Evolutionary conservation across 2,888 invertebrate species (phyloP), one percentile per base, ranked within the genome.

Genomic region (Caenorhabditis sinica): DNA sequence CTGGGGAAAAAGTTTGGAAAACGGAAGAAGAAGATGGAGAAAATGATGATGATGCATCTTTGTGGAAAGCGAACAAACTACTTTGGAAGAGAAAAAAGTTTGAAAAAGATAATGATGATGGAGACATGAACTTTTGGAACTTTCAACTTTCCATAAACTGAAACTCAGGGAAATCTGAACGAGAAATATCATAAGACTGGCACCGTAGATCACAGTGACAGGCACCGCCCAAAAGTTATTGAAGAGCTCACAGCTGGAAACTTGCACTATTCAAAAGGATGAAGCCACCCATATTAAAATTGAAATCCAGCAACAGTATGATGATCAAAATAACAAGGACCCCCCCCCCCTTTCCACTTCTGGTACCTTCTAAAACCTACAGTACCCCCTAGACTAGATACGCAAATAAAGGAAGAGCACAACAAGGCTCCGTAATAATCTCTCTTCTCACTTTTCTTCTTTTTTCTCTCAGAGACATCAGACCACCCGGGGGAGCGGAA

Each of bases 391-490:
- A n/a, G n/a, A n/a, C n/a, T n/a, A n/a, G n/a, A n/a, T 61, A 2
- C 1, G 20, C 40, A 43, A 40, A 68, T 53, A 53, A n/a, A 49
- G 13, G 13, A 6, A 49, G 66, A 66, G 30, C 49, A 66, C 2
- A 49, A 66, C 65, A 49, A 66, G 28, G 36, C 68, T 23, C 36
- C 17, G 17, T 15, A n/a, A n/a, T 36, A 20, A n/a, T 13, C 63
- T 15, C 63, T 63, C 40, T 63, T 63, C 40, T 63, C 63, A 63
- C 63, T 63, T 63, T 45, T 65, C 63, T 23, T 43, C 63, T 3
- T 51, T 51, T 17, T 25, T 28, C 56, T 56, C 28, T 2, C 58
- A 15, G 56, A 51, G 17, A 60, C 33, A 36, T 36, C 33, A 11
- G 61, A 72, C 72, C 61, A 60, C 60, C 73, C 61, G 30, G 17